Percentiles rank a stretch among this genome's conserved stretches.
Conservation (phyloP, 1,140 invertebrate genomes). For the Drosophila takahashii region DNA sequence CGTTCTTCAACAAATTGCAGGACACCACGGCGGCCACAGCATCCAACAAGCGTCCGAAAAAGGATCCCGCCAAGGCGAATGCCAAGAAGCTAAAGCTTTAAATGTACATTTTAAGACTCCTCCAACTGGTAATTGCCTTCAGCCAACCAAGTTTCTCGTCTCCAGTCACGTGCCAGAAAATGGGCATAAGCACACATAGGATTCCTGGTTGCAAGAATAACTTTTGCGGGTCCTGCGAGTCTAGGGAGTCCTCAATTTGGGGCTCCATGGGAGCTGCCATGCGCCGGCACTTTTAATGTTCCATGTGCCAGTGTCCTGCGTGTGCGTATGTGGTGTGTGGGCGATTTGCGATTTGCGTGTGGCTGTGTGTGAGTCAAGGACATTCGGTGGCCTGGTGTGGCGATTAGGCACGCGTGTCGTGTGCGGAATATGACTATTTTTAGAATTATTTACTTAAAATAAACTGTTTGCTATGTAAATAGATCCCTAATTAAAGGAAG, state of each 20-base stretch:
- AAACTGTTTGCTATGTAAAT: conserved; percentile 46
- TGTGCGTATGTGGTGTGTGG: conserved; percentile 10
- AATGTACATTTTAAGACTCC: conserved; percentile 42
- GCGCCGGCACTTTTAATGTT: conserved; percentile 23
- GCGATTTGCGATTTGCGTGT: conserved; percentile 15
- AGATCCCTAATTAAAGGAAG: conserved; percentile 20
- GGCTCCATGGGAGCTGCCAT: conserved; percentile 62
- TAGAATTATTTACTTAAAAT: conserved; percentile 59
- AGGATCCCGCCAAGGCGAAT: conserved; percentile 53
- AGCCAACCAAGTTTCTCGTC: conserved; percentile 19
- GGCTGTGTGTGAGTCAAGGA: conserved; percentile 49
- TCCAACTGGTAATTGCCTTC: conserved; percentile 56
- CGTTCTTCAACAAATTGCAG: conserved; percentile 93
- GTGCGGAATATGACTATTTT: conserved; percentile 58
- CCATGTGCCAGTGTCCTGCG: conserved; percentile 7
- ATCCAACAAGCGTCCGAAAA: conserved; percentile 55
- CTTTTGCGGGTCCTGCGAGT: conserved; percentile 5
- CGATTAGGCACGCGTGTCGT: conserved; percentile 63
- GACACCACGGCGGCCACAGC: conserved; percentile 86
- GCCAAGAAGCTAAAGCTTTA: conserved; percentile 76
- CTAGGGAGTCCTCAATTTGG: conserved; percentile 43
- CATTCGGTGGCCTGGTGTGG: conserved; percentile 24
- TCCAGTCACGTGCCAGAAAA: conserved; percentile 66
- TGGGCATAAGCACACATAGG: conserved; percentile 16
- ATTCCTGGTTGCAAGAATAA: conserved; percentile 17